These are phyloP conservation scores for Steinernema scapterisci DNA, from an alignment of 2,888 invertebrate genomes.

Conservation along the genomic window DNA sequence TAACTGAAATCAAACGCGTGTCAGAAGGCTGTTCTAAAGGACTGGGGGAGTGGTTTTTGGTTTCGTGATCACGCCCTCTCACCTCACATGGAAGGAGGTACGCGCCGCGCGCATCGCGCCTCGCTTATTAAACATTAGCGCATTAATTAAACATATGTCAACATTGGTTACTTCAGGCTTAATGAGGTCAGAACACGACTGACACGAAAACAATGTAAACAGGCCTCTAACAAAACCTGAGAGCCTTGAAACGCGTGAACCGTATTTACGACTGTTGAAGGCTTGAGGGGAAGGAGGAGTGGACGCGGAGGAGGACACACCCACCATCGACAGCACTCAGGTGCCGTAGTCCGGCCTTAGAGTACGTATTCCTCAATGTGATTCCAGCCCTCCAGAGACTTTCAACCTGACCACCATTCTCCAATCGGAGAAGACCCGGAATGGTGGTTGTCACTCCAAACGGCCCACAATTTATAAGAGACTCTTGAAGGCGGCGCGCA, in stretches of 20 bases:
- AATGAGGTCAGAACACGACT: neutral
- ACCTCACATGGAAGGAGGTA: neutral
- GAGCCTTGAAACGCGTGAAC: too few relatives aligned
- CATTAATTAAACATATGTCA: neutral
- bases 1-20: neutral
- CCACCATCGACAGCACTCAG: neutral
- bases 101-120: neutral
- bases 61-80: neutral
- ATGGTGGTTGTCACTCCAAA: neutral
- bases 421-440: neutral
- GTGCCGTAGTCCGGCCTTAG: too few relatives aligned
- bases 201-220: too few relatives aligned
- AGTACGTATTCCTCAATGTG: neutral
- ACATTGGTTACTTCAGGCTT: neutral
- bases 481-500: constrained; percentile 29
- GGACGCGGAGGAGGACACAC: neutral
- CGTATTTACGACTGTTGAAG: too few relatives aligned
- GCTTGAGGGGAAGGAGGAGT: neutral
- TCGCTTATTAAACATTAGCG: neutral
- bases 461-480: neutral
- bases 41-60: neutral
- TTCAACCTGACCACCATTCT: neutral
- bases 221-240: too few relatives aligned
- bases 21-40: too few relatives aligned
- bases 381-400: neutral